These are phyloP conservation scores for Anoura caudifer DNA, from an alignment of 2,113 vertebrate species.

Conservation along the genomic window DNA sequence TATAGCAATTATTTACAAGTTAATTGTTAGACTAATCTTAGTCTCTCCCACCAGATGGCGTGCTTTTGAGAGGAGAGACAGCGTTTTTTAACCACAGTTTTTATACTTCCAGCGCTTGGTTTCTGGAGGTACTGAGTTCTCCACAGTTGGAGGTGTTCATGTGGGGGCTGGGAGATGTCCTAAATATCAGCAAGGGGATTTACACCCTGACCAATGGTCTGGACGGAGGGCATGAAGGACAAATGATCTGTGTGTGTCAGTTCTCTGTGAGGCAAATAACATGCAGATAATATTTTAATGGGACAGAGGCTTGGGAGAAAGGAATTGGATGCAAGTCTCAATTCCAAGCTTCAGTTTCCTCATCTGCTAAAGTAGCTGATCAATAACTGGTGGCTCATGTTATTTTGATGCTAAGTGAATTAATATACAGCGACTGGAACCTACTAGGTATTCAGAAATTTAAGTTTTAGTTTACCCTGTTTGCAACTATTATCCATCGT, in stretches of 20 bases:
- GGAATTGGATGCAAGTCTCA: not conserved
- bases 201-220: not conserved
- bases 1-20: not conserved
- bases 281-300: not conserved
- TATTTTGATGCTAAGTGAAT: not conserved
- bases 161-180: not conserved
- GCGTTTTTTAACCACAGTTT: not conserved
- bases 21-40: not conserved
- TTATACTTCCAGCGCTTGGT: not conserved
- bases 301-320: not conserved
- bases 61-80: not conserved
- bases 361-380: not conserved
- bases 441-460: not conserved
- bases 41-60: not conserved
- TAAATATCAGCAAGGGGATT: not conserved
- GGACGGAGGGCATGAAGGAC: no score
- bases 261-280: not conserved
- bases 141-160: not conserved
- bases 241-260: not conserved
- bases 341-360: not conserved
- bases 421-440: not conserved
- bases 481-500: not conserved
- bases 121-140: not conserved
- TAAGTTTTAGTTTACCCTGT: not conserved
- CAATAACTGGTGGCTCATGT: not conserved